phyloP scores from a whole-genome alignment of 2,888 invertebrate species.

The Aromia moschata region DNA sequence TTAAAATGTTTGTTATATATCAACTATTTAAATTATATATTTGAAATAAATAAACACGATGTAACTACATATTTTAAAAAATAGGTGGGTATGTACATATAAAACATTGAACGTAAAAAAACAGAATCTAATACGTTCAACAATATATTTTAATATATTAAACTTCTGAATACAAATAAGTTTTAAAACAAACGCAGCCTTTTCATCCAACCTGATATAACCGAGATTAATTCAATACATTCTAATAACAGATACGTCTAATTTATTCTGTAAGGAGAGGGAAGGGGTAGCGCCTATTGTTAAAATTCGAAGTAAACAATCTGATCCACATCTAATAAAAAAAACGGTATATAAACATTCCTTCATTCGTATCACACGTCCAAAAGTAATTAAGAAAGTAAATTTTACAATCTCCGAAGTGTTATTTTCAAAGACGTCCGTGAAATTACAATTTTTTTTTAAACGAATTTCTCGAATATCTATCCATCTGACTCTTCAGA shows the following conservation, averaged over 20 bases:
- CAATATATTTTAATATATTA: no score
- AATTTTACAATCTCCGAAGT: background rate
- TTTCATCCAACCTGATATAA: no score
- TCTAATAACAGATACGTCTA: background rate
- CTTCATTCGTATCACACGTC: conserved; percentile 22
- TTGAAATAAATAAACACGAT: no score
- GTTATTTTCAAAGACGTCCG: conserved; percentile 1
- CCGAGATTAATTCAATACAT: background rate
- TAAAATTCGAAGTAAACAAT: conserved; percentile 30
- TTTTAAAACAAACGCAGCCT: no score
- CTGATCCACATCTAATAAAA: conserved; percentile 12
- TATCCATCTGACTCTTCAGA: background rate
- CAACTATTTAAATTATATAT: no score
- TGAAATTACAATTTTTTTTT: conserved; percentile 7
- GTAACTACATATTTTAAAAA: no score
- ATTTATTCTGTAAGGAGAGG: background rate
- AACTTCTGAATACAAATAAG: no score
- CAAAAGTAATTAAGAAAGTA: background rate
- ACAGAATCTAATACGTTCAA: no score
- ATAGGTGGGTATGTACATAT: no score
- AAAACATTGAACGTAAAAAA: no score
- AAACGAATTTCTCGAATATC: conserved; percentile 30
- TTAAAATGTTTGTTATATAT: no score
- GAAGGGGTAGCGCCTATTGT: conserved; percentile 11
- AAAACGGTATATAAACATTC: conserved; percentile 24